phyloP scores from a whole-genome alignment of 2,113 vertebrate species.

The Salvelinus alpinus region DNA sequence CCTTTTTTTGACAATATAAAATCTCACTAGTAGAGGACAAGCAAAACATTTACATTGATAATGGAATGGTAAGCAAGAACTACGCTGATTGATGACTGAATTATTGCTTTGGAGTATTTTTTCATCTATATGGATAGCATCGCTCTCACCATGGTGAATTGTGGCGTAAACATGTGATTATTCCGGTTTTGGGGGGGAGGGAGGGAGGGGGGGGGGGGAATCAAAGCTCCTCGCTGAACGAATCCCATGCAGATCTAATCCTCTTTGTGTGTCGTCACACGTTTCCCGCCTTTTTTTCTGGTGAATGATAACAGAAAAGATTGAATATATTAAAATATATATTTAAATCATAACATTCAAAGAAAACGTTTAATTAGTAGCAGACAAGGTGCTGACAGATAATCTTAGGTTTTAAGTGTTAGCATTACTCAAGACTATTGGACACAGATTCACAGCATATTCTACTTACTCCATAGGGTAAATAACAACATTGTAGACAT shows the following conservation, averaged over 20 bases:
- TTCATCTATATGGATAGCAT: conserved; percentile 71
- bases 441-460: background rate
- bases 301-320: conserved; percentile 80
- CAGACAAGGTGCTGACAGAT: conserved; percentile 1
- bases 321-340: conserved; percentile 67
- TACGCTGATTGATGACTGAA: conserved; percentile 54
- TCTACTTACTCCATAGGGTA: background rate
- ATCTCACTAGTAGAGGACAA: conserved; percentile 74
- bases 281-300: conserved; percentile 83
- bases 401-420: background rate
- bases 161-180: conserved; percentile 69
- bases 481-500: background rate
- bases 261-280: conserved; percentile 79
- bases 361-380: conserved; percentile 5
- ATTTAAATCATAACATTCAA: conserved; percentile 33
- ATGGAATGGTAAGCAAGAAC: conserved; percentile 46
- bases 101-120: conserved; percentile 79
- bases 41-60: conserved; percentile 60
- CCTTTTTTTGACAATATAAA: conserved; percentile 73
- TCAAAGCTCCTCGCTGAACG: conserved; percentile 78
- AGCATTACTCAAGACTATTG: background rate
- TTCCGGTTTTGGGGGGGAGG: conserved; percentile 54
- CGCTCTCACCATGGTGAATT: conserved; percentile 68
- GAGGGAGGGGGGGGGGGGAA: background rate
- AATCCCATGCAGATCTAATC: conserved; percentile 79